A percentile compares a stretch with the other conserved stretches of the same genome.
phyloP scores from a whole-genome alignment of 2,888 invertebrate genomes.

The Eupelmus urozonus region DNA sequence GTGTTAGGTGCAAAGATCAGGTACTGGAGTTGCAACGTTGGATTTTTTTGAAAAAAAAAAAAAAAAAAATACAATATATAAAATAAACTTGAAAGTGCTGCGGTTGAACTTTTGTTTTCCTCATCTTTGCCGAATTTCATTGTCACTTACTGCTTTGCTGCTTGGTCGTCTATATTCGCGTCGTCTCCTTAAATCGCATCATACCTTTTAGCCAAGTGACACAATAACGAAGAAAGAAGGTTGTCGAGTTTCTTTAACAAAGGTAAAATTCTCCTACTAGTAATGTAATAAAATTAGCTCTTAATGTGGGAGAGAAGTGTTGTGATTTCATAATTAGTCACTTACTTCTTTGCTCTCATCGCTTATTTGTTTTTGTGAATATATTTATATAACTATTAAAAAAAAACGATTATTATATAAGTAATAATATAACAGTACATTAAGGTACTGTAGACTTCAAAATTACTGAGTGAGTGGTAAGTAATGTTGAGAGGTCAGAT shows the following conservation, averaged over 20 bases:
- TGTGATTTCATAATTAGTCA: conserved; percentile 65
- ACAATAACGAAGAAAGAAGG: conserved; percentile 69
- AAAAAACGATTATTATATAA: conserved; percentile 20
- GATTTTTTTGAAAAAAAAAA: conserved; percentile 59
- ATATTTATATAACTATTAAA: conserved; percentile 34
- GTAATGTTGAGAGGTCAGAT: conserved; percentile 45
- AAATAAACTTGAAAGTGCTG: conserved; percentile 58
- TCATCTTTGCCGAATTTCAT: conserved; percentile 60
- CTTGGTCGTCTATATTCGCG: conserved; percentile 69
- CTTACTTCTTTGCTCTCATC: conserved; percentile 52
- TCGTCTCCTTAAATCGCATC: conserved; percentile 71
- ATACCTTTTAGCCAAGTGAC: conserved; percentile 69
- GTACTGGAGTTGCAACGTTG: conserved; percentile 62
- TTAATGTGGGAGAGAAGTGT: conserved; percentile 68
- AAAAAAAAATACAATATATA: conserved; percentile 41
- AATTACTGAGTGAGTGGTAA: conserved; percentile 60
- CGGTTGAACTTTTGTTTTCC: conserved; percentile 58
- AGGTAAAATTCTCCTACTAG: conserved; percentile 67
- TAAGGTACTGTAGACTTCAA: conserved; percentile 40
- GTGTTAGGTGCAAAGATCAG: conserved; percentile 70
- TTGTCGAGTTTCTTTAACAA: conserved; percentile 73
- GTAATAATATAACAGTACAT: conserved; percentile 17
- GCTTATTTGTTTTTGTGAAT: conserved; percentile 54
- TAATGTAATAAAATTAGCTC: conserved; percentile 73
- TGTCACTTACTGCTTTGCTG: conserved; percentile 62